Percentiles rank a stretch among this genome's conserved stretches.
Conservation (phyloP, 2,888 invertebrate species). For the Cancer borealis region DNA sequence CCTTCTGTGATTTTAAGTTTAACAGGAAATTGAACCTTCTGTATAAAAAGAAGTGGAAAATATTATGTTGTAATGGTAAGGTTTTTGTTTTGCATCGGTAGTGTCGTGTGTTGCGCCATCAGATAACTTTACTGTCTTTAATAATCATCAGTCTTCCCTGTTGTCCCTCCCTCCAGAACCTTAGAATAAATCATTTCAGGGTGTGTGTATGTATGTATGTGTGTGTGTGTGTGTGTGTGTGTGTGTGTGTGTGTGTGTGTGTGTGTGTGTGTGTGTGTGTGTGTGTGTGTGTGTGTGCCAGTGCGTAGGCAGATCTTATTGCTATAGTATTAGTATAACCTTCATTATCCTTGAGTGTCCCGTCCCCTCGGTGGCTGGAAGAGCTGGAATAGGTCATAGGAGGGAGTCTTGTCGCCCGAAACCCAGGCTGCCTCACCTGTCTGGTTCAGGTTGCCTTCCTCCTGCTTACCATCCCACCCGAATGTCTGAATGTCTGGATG, state of each 20-base stretch:
- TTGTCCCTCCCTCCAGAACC: not conserved
- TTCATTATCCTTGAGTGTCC: not conserved
- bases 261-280: slow-evolving; percentile 20
- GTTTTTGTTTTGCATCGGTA: too few species aligned
- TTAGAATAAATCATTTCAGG: not conserved
- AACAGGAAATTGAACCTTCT: too few species aligned
- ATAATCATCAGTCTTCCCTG: not conserved
- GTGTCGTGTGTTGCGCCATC: not conserved
- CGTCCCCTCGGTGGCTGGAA: not conserved
- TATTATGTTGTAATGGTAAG: too few species aligned
- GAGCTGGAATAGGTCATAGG: not conserved
- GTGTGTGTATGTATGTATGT: too few species aligned
- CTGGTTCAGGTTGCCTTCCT: not conserved
- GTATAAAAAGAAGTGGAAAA: too few species aligned
- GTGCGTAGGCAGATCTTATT: not conserved
- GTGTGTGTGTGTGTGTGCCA: not conserved
- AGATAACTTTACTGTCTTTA: not conserved
- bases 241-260: slow-evolving; percentile 20
- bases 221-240: too few species aligned
- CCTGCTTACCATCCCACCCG: not conserved
- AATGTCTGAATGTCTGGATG: not conserved
- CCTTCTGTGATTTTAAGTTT: too few species aligned
- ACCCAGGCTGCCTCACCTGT: not conserved
- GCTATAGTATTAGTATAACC: not conserved
- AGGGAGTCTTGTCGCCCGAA: not conserved